Evolutionary conservation across 2,888 invertebrate species (phyloP), one percentile per base, ranked within the genome.

Genomic region (Cyrtodaria siliqua): DNA sequence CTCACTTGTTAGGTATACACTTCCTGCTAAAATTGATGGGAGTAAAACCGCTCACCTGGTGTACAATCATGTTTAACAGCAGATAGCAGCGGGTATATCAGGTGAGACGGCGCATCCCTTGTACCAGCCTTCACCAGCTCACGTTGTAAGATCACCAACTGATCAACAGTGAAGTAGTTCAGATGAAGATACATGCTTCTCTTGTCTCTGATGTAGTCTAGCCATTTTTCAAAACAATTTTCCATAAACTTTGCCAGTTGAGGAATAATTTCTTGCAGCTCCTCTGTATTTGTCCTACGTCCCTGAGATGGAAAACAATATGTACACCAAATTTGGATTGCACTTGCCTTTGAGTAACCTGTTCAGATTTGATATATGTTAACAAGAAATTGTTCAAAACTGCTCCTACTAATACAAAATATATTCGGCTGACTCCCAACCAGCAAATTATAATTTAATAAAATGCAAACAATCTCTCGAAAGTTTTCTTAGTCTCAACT

Each of bases 151-250:
- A 89, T 84, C 4, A 91, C 88, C n/a, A 91, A 73, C 77, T 91
- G 91, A 47, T 87, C 86, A 8, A 88, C 87, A 8, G 89, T 89
- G 79, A 81, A 90, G 71, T 83, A 82, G 68, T 91, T 91, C 57
- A 91, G 81, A n/a, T 82, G 79, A 12, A 72, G 66, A 53, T 79
- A 87, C 14, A 81, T 49, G 9, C 59, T 53, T 23, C 90, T 66
- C 49, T 86, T 82, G 1, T 78, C 44, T 3, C 64, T 82, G 14
- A 89, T 83, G 63, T 87, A 83, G 1, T 82, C 20, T 12, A 83
- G 55, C 90, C 90, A 90, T 26, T 84, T 82, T 1, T 71, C 64
- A 24, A 83, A 67, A 50, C 87, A 89, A 6, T 59, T 49, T 38
- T 89, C 89, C 70, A 89, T 76, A 61, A 88, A 87, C 8, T 76